Evolutionary conservation across 2,888 invertebrate species (phyloP), one percentile per base, ranked within the genome.

Genomic region (Hipparchia semele): DNA sequence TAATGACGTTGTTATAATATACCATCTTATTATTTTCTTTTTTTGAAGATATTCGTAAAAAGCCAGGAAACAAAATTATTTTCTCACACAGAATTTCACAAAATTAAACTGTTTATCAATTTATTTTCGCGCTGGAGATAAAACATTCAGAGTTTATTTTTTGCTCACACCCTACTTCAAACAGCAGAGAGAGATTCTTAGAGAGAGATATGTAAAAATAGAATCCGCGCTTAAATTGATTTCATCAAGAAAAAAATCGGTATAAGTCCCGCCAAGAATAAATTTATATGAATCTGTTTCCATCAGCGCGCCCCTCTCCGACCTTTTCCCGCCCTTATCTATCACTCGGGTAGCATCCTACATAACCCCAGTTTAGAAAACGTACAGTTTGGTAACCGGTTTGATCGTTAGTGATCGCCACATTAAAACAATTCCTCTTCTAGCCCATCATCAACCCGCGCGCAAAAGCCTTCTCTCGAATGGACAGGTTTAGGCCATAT

Each of bases 251-350:
- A 45, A 60, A 49, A 51, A 65, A 33, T 53, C 13, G 53, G 65
- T 65, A 12, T 33, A 53, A 65, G 51, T 65, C 13, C 53, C 53
- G 2, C 39, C 33, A 6, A 23, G 51, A 51, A 13, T 23, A 65
- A 65, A 65, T 65, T 65, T 53, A 65, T 65, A 65, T 65, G 49
- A 65, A 65, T 65, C 64, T 65, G 65, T 65, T 65, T 33, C 65
- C 53, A 53, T 65, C 53, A 33, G 33, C 53, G 64, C 64, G 33
- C 33, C 65, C 33, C 65, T 53, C 12, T 13, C 13, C 65, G 53
- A 65, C 65, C 65, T 65, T 49, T 51, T 13, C 8, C 62, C 53
- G 65, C 33, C 61, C 51, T 65, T 65, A 65, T 65, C 65, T 65
- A 53, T 51, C 62, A 58, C 58, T 49, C 65, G 33, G 33, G 65